Evolutionary conservation across 23 tunicate genomes (phyloP).

Genomic region (Trididemnum clinides): DNA sequence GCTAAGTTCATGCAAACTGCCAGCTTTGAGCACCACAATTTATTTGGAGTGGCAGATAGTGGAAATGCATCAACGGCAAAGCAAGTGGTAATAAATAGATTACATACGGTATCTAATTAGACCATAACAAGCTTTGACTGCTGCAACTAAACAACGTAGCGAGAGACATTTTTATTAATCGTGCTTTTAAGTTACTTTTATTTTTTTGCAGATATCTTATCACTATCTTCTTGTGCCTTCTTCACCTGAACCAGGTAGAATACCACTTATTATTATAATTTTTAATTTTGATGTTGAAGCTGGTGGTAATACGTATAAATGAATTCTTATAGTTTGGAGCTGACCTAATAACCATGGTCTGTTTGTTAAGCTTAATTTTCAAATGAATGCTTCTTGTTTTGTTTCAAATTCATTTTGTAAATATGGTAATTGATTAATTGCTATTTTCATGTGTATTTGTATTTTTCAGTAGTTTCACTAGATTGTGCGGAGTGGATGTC

Average conservation of each 20-base stretch:
- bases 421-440: not conserved
- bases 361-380: too few relatives aligned
- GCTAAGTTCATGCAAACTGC: not conserved
- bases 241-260: slow-evolving; percentile 3
- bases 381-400: too few relatives aligned
- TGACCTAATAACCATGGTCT: too few relatives aligned
- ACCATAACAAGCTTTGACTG: not conserved
- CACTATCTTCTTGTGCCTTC: slow-evolving; percentile 36
- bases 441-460: not conserved
- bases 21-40: not conserved
- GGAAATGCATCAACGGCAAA: not conserved
- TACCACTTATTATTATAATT: too few relatives aligned
- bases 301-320: too few relatives aligned
- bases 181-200: not conserved
- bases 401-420: not conserved
- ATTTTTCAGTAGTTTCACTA: slow-evolving; percentile 22
- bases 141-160: too few relatives aligned
- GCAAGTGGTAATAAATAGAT: slow-evolving; percentile 26
- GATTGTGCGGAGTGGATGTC: slow-evolving; percentile 81
- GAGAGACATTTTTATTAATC: too few relatives aligned
- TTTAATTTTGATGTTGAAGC: too few relatives aligned
- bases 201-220: slow-evolving; percentile 34
- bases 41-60: not conserved
- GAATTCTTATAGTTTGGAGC: too few relatives aligned
- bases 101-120: not conserved